phyloP scores from a whole-genome alignment of 2,888 invertebrate genomes.

The Ashinkailepas kermadecensis region DNA sequence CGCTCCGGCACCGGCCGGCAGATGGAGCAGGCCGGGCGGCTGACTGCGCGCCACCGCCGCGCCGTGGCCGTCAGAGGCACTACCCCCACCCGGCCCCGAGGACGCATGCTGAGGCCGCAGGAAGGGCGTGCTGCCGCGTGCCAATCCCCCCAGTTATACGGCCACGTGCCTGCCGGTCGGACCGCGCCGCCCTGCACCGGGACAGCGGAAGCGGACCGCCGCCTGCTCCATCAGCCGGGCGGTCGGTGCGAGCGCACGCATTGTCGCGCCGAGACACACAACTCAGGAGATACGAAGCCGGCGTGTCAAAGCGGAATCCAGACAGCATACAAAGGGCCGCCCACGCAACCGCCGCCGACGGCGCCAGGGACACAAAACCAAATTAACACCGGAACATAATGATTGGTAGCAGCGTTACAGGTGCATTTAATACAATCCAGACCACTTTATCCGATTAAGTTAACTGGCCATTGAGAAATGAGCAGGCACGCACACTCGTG shows the following conservation, averaged over 20 bases:
- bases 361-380: not conserved
- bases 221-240: not conserved
- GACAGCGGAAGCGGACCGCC: not conserved
- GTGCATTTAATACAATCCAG: not conserved
- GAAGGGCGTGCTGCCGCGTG: no score
- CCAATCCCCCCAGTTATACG: no score
- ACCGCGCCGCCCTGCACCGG: not conserved
- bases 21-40: no score
- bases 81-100: no score
- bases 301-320: not conserved
- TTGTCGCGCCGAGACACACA: not conserved
- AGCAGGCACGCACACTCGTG: not conserved
- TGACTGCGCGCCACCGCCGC: no score
- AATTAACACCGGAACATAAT: not conserved
- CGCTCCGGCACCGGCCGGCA: no score
- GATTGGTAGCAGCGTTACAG: constrained; percentile 7
- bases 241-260: not conserved
- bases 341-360: not conserved
- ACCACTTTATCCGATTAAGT: not conserved
- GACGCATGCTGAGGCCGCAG: no score
- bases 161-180: not conserved
- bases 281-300: not conserved
- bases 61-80: no score
- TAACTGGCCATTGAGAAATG: not conserved
- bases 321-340: not conserved